These are phyloP conservation scores for Gopherus evgoodei DNA, from an alignment of 2,113 vertebrate species.

Conservation along the genomic window DNA sequence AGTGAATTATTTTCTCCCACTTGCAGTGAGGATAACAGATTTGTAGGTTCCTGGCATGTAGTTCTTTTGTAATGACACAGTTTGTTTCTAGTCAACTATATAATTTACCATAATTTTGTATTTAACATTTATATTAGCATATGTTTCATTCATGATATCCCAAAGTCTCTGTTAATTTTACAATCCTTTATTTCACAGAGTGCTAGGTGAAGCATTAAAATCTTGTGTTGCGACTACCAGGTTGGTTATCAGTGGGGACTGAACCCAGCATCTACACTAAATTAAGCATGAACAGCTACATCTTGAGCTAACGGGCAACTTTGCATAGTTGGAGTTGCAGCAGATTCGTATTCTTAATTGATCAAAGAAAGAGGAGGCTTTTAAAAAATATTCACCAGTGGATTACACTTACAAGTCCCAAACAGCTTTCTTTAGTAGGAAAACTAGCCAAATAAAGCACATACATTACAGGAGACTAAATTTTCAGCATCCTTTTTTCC, in stretches of 20 bases:
- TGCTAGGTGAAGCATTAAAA: not conserved
- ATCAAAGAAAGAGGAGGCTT: too few relatives aligned
- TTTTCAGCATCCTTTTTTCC: not conserved
- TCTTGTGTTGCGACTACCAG: not conserved
- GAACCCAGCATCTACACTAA: not conserved
- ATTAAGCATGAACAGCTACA: too few relatives aligned
- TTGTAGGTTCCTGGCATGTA: not conserved
- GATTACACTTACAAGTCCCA: too few relatives aligned
- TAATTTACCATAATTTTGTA: not conserved
- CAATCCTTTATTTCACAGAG: not conserved
- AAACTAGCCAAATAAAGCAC: not conserved
- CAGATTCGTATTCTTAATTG: not conserved
- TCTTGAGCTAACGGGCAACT: not conserved
- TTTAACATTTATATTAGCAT: not conserved
- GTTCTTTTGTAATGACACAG: slow-evolving; percentile 6
- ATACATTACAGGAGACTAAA: not conserved
- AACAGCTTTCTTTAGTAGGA: too few relatives aligned
- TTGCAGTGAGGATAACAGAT: not conserved
- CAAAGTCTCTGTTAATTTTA: not conserved
- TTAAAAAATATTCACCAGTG: too few relatives aligned
- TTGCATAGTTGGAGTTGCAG: not conserved
- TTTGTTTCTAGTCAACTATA: not conserved
- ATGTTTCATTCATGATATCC: not conserved
- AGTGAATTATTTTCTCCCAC: not conserved
- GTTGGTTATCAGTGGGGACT: not conserved